phyloP scores from a whole-genome alignment of 2,113 vertebrate genomes.

The Tetrao urogallus region DNA sequence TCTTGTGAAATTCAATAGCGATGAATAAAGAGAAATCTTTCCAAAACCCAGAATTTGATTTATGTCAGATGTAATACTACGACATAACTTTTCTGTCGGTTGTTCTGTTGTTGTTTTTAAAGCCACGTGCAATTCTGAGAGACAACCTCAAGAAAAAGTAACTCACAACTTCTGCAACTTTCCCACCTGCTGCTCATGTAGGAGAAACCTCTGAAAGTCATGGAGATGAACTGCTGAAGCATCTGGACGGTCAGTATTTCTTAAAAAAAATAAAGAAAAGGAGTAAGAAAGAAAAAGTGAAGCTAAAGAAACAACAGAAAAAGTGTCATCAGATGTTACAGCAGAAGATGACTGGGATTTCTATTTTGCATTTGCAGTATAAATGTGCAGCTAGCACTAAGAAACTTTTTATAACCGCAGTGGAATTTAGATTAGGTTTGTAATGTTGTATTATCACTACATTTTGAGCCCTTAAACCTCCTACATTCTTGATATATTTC shows the following conservation, averaged over 20 bases:
- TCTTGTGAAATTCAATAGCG: not conserved
- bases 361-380: not conserved
- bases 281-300: not conserved
- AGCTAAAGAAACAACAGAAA: not conserved
- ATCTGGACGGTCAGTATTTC: conserved; percentile 90
- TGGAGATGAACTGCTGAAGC: conserved; percentile 89
- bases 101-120: not conserved
- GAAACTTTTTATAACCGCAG: not conserved
- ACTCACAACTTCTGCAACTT: not conserved
- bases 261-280: conserved; percentile 49
- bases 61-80: too few species aligned
- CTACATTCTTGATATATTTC: not conserved
- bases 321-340: not conserved
- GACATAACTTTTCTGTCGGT: too few species aligned
- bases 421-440: not conserved
- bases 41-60: not conserved
- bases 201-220: conserved; percentile 94
- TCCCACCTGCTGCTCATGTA: conserved; percentile 90
- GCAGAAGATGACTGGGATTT: not conserved
- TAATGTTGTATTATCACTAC: not conserved
- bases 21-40: not conserved
- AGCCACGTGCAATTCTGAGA: not conserved
- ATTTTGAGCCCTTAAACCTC: not conserved
- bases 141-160: not conserved
- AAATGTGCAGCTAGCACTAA: not conserved